Evolutionary conservation across 1,140 invertebrate species (phyloP).

Genomic region (Grapholita molesta): DNA sequence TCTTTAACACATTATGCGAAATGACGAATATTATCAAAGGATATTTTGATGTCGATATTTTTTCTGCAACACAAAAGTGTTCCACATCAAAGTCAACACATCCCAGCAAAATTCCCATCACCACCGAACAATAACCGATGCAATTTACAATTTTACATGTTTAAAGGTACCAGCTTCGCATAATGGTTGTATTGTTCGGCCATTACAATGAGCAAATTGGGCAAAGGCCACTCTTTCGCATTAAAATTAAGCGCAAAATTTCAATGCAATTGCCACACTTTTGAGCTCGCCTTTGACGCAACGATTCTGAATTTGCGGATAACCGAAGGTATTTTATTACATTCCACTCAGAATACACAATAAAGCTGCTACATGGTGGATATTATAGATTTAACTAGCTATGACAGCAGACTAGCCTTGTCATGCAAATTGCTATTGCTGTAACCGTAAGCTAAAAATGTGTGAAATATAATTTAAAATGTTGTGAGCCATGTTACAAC

Average conservation of each 20-base stretch:
- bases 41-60: too few species aligned
- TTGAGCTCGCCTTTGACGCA: slow-evolving; percentile 6
- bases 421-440: not conserved
- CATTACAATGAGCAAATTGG: not conserved
- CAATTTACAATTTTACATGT: not conserved
- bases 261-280: slow-evolving; percentile 4
- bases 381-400: not conserved
- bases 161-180: not conserved
- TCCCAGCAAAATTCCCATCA: not conserved
- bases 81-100: too few species aligned
- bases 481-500: too few species aligned
- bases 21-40: too few species aligned
- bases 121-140: not conserved
- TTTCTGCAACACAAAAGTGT: too few species aligned
- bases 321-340: slow-evolving; percentile 1
- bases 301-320: slow-evolving; percentile 1
- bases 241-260: slow-evolving; percentile 12
- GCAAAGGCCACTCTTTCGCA: not conserved
- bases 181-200: not conserved
- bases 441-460: not conserved
- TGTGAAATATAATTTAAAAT: too few species aligned
- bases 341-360: slow-evolving; percentile 10
- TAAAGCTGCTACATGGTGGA: not conserved
- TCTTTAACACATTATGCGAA: too few species aligned
- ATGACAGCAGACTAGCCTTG: not conserved